phyloP scores from a whole-genome alignment of 2,888 invertebrate genomes.

The Melieria picta region DNA sequence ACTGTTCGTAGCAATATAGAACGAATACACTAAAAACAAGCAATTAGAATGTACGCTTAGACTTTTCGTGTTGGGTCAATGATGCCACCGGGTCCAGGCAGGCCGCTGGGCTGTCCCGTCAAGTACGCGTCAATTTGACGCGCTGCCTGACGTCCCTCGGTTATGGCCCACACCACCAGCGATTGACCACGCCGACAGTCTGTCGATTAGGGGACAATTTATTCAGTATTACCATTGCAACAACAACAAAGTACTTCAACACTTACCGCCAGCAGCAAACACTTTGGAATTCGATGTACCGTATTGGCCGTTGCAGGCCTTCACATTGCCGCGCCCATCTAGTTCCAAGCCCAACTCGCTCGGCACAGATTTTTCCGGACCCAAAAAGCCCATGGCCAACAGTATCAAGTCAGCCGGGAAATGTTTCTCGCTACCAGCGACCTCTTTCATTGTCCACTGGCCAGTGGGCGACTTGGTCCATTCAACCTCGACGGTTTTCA shows the following conservation, averaged over 20 bases:
- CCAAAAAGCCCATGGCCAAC: constrained; percentile 98
- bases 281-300: constrained; percentile 83
- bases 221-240: background rate
- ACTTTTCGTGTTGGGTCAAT: constrained; percentile 65
- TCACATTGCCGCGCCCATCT: constrained; percentile 93
- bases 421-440: constrained; percentile 80
- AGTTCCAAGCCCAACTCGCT: constrained; percentile 82
- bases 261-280: constrained; percentile 93
- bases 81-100: constrained; percentile 95
- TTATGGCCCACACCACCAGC: constrained; percentile 97
- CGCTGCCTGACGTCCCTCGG: constrained; percentile 98
- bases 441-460: constrained; percentile 93
- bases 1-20: constrained; percentile 3
- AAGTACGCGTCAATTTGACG: constrained; percentile 90
- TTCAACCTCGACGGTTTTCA: constrained; percentile 88
- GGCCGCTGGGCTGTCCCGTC: constrained; percentile 75
- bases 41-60: constrained; percentile 41
- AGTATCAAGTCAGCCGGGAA: constrained; percentile 91
- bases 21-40: constrained; percentile 12
- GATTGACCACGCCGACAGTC: constrained; percentile 99
- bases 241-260: background rate
- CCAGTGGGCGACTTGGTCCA: constrained; percentile 94
- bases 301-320: constrained; percentile 81
- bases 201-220: constrained; percentile 58
- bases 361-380: constrained; percentile 91